Evolutionary conservation across 2,113 vertebrate species (phyloP).

Genomic region (Myotis brandtii): DNA sequence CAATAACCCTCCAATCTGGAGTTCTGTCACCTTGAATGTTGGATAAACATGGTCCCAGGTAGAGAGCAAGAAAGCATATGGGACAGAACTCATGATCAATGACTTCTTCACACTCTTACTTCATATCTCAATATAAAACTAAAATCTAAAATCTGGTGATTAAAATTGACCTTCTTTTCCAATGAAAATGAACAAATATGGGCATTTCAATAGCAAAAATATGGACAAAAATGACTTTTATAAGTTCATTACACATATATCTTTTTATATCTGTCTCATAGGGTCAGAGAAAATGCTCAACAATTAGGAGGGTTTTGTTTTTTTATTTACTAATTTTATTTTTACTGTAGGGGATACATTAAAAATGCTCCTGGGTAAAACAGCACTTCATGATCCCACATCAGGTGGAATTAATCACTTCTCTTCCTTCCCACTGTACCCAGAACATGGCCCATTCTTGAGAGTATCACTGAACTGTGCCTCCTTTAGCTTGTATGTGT

Average conservation of each 20-base stretch:
- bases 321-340: background rate
- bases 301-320: background rate
- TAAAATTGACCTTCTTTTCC: background rate
- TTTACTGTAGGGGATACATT: background rate
- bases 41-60: background rate
- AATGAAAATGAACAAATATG: background rate
- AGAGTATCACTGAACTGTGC: background rate
- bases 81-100: background rate
- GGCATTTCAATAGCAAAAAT: background rate
- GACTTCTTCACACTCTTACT: background rate
- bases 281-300: background rate
- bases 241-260: background rate
- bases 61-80: background rate
- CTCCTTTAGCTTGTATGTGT: background rate
- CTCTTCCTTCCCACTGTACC: background rate
- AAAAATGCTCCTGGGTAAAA: background rate
- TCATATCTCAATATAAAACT: background rate
- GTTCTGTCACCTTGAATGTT: background rate
- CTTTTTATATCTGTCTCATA: background rate
- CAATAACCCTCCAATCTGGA: background rate
- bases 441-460: background rate
- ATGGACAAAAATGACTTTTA: background rate
- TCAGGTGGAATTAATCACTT: background rate
- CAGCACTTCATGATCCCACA: background rate
- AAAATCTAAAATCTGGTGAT: background rate